Base-by-base conservation (phyloP, 2,113 vertebrate species). In the Rhinolophus sinicus region DNA sequence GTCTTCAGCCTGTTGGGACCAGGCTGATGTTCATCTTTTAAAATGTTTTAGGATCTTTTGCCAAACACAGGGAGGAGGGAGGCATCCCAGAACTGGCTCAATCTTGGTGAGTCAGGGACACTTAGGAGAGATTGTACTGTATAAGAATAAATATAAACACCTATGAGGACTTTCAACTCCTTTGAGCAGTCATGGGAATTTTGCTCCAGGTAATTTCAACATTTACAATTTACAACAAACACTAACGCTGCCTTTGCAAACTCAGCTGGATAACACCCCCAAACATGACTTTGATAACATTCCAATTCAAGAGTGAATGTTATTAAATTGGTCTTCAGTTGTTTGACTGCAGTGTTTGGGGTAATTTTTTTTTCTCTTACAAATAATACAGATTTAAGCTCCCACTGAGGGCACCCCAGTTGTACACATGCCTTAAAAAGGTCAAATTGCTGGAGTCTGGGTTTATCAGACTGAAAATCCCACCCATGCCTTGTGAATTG, bases 141-240 rank as follows among this genome's bases (percentile, higher is more conserved):
- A 0, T 35, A 73, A 89, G 86, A 81, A 81, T 85, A 93, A 93
- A 67, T 12, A 64, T 6, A 78, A 95, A 86, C 52, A 72, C 62
- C 44, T 54, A 11, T 1, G 30, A 54, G 44, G 28, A 81, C 44
- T 95, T 90, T 90, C n/a, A 33, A 26, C 44, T 62, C 65, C 76
- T 94, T 30, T 35, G 64, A 64, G 13, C 13, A 69, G 33, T 52
- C 76, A 33, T 5, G 44, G 38, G 65, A 92, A 92, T 50, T 90
- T 94, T 54, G 72, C 72, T 93, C 28, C 19, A 62, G 76, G 60
- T 85, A 87, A 80, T 89, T 93, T 65, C 81, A 95, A 95, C 52
- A 80, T 83, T 96, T 33, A 58, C 40, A 72, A 80, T 83, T 95
- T 38, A 52, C 40, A 72, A 26, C 65, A 93, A 94, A 80, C 2